Evolutionary conservation across 2,888 invertebrate genomes (phyloP).

Genomic region (Tachina fera): DNA sequence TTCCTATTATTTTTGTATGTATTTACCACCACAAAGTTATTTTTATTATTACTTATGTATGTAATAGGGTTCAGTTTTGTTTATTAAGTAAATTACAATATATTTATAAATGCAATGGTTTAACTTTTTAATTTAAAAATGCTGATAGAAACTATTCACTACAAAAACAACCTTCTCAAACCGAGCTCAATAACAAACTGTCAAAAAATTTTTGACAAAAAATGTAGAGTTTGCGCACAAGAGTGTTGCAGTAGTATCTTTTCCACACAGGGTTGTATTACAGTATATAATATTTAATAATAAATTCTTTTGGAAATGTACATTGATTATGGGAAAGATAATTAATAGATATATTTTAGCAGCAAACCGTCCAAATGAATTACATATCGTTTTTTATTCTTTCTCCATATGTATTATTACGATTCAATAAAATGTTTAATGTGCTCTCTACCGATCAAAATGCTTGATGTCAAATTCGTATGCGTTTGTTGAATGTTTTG

Average conservation of each 20-base stretch:
- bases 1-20: neutral
- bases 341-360: no score
- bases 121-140: constrained; percentile 11
- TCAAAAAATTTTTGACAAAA: no score
- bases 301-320: no score
- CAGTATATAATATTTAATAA: no score
- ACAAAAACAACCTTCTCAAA: constrained; percentile 68
- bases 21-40: constrained; percentile 2
- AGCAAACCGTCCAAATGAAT: no score
- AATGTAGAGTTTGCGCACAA: constrained; percentile 62
- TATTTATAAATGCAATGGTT: constrained; percentile 35
- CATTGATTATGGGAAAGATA: no score
- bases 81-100: constrained; percentile 45
- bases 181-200: constrained; percentile 73
- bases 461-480: no score
- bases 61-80: neutral
- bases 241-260: constrained; percentile 40
- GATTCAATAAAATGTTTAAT: no score
- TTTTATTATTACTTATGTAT: constrained; percentile 5
- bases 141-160: neutral
- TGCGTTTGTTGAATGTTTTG: no score
- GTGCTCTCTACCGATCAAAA: no score
- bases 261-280: constrained; percentile 36
- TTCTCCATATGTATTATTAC: no score
- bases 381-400: no score